Conservation (phyloP, 2,797 vertebrate species). For the Danio kyathit region DNA sequence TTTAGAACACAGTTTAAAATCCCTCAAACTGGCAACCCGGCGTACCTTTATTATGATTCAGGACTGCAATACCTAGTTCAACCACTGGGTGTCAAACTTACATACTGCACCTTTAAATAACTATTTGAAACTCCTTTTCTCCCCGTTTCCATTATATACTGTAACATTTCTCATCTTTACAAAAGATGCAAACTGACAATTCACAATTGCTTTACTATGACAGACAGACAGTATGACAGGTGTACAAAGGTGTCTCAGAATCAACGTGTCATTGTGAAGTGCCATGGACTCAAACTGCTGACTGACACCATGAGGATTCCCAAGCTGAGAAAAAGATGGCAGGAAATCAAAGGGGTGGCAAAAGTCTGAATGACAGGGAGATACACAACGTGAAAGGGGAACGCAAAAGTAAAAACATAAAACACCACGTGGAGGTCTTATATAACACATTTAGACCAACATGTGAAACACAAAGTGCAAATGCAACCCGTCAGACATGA, state of each 20-base stretch:
- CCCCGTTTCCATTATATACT: slow-evolving; percentile 8
- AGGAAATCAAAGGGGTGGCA: slow-evolving; percentile 22
- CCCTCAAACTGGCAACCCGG: no score
- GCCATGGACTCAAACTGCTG: slow-evolving; percentile 72
- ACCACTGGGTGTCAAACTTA: no score
- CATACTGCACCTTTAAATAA: no score
- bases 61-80: no score
- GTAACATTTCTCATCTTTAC: slow-evolving; percentile 10
- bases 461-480: background rate
- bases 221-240: slow-evolving; percentile 74
- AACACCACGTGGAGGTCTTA: slow-evolving; percentile 3
- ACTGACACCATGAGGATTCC: slow-evolving; percentile 74
- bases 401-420: background rate
- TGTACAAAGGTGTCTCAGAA: slow-evolving; percentile 75
- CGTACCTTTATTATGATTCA: no score
- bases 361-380: slow-evolving; percentile 23
- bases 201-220: slow-evolving; percentile 24
- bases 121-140: background rate
- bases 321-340: slow-evolving; percentile 53
- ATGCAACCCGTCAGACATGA: background rate
- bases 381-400: slow-evolving; percentile 12
- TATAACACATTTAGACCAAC: slow-evolving; percentile 17
- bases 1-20: no score
- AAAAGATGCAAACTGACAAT: slow-evolving; percentile 23
- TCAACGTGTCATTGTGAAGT: slow-evolving; percentile 67